Evolutionary conservation across 1,140 invertebrate genomes (phyloP).

Genomic region (Babylonia areolata): DNA sequence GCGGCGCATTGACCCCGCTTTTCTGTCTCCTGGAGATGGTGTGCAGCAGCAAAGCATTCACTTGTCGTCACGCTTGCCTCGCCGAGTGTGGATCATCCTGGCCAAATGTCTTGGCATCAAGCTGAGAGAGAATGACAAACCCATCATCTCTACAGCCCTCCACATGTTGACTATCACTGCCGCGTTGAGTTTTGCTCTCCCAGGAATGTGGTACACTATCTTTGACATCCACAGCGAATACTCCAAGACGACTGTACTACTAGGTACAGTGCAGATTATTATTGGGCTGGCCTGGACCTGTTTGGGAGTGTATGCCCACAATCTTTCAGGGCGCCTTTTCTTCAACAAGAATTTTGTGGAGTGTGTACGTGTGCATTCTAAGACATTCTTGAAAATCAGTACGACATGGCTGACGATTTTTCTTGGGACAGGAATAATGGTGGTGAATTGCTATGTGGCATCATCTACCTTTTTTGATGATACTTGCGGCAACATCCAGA

Average conservation of each 20-base stretch:
- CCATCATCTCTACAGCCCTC: constrained; percentile 65
- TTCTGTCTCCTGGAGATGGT: neutral
- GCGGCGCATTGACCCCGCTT: neutral
- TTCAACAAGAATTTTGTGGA: constrained; percentile 72
- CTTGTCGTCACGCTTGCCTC: constrained; percentile 56
- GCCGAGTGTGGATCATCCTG: constrained; percentile 60
- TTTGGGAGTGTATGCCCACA: constrained; percentile 71
- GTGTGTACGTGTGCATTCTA: constrained; percentile 75
- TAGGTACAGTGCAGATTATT: constrained; percentile 67
- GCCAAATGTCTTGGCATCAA: constrained; percentile 60
- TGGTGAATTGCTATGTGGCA: constrained; percentile 62
- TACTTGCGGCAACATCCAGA: constrained; percentile 61
- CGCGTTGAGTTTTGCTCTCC: constrained; percentile 57
- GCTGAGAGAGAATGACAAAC: constrained; percentile 48
- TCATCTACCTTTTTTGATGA: constrained; percentile 54
- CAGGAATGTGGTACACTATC: constrained; percentile 65
- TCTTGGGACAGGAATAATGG: constrained; percentile 46
- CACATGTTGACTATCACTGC: constrained; percentile 69
- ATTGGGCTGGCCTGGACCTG: constrained; percentile 71
- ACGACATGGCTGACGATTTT: constrained; percentile 40
- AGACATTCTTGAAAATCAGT: constrained; percentile 75
- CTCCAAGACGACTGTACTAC: constrained; percentile 70
- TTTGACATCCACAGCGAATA: constrained; percentile 71
- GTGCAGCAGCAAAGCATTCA: constrained; percentile 42
- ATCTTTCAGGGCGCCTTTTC: constrained; percentile 68